Evolutionary conservation across 1,140 invertebrate species (phyloP).

Genomic region (Rhizoglyphus robini): DNA sequence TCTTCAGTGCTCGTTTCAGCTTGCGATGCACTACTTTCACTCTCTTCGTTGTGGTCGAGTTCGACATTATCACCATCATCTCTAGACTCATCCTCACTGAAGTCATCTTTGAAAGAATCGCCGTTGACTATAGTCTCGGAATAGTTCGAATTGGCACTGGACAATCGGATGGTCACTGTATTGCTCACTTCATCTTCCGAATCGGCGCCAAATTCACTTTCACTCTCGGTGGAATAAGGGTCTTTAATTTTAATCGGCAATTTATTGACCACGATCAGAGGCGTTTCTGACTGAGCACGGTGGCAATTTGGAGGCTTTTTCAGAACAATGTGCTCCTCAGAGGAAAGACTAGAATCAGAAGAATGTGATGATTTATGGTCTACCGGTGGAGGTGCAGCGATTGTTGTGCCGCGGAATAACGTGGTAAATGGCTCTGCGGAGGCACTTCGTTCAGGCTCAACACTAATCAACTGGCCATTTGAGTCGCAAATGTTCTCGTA

Average conservation of each 20-base stretch:
- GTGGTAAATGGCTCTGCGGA: background rate
- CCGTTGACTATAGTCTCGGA: background rate
- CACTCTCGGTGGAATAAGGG: slow-evolving; percentile 9
- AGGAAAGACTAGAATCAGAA: background rate
- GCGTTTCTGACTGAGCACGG: background rate
- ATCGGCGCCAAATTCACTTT: background rate
- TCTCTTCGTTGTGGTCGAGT: background rate
- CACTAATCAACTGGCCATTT: background rate
- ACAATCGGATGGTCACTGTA: slow-evolving; percentile 8
- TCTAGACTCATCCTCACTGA: background rate
- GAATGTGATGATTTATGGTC: slow-evolving; percentile 7
- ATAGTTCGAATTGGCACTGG: slow-evolving; percentile 9
- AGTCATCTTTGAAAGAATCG: background rate
- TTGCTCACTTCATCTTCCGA: slow-evolving; percentile 12
- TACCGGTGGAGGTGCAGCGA: background rate
- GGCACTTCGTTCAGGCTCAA: background rate
- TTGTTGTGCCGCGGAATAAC: no score
- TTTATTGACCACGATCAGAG: slow-evolving; percentile 8
- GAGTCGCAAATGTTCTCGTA: background rate
- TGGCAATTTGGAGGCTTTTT: background rate
- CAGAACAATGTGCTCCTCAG: background rate
- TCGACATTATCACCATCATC: background rate
- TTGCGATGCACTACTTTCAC: background rate
- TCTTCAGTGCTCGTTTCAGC: background rate
- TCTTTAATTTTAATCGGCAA: background rate